phyloP scores from a whole-genome alignment of 2,113 vertebrate genomes.

The Mungos mungo region DNA sequence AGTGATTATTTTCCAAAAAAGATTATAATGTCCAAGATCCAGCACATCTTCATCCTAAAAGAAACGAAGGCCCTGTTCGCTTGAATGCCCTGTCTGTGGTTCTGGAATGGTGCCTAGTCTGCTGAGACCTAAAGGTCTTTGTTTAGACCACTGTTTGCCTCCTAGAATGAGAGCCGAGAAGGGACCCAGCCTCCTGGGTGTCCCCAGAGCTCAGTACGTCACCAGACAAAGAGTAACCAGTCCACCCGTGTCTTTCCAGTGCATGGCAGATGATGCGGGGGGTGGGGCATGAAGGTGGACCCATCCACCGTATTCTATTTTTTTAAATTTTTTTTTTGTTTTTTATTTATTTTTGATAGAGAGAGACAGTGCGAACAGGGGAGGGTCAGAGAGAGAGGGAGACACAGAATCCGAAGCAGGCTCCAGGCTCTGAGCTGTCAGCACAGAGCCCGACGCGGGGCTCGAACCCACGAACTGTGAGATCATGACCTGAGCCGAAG shows the following conservation, averaged over 20 bases:
- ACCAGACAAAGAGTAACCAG: neutral
- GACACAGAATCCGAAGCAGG: no score
- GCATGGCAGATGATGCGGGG: neutral
- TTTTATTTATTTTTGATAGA: no score
- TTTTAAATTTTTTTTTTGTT: no score
- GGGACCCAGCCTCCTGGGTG: neutral
- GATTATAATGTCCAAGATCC: neutral
- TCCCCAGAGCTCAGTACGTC: neutral
- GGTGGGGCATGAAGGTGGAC: fast-evolving
- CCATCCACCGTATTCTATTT: neutral
- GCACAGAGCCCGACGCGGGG: no score
- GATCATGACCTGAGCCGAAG: no score
- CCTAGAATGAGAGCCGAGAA: neutral
- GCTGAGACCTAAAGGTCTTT: neutral
- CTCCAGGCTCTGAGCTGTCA: no score
- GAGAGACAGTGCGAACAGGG: no score
- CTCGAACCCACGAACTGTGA: no score
- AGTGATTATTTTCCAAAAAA: neutral
- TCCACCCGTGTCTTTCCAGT: neutral
- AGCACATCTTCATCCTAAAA: neutral
- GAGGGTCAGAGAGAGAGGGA: no score
- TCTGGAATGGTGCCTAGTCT: neutral
- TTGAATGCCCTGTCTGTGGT: neutral
- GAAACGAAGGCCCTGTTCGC: neutral
- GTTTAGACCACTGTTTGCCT: neutral